Evolutionary conservation across 2,888 invertebrate species (phyloP).

Genomic region (Tethea ocularis): DNA sequence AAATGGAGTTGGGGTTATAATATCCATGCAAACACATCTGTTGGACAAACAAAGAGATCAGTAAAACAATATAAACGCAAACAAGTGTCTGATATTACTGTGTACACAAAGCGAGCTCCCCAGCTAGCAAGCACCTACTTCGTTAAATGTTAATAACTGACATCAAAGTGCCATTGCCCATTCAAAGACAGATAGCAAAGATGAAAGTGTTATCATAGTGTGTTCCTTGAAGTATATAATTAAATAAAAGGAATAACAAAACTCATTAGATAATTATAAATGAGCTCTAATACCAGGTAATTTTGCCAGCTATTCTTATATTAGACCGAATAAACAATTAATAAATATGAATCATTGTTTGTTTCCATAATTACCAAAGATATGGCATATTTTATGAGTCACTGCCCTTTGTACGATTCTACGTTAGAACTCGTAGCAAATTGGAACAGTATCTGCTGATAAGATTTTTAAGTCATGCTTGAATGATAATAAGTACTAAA

Average conservation of each 20-base stretch:
- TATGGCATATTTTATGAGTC: not conserved
- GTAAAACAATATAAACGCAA: slow-evolving; percentile 8
- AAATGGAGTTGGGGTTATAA: not conserved
- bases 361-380: not conserved
- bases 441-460: slow-evolving; percentile 7
- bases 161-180: not conserved
- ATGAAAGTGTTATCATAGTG: not conserved
- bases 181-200: not conserved
- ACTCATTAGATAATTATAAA: not conserved
- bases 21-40: slow-evolving; percentile 5
- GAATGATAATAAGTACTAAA: not conserved
- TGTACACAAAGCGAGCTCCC: slow-evolving; percentile 8
- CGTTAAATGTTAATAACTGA: not conserved
- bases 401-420: too few species aligned
- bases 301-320: not conserved
- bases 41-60: slow-evolving; percentile 10
- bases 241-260: not conserved
- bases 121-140: not conserved
- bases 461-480: not conserved
- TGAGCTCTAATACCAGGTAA: too few species aligned
- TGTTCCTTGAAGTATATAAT: not conserved
- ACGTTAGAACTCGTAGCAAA: not conserved
- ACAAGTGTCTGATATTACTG: slow-evolving; percentile 10
- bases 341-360: not conserved
- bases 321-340: not conserved